Conservation (phyloP, 2,113 vertebrate species). For the Uria lomvia region DNA sequence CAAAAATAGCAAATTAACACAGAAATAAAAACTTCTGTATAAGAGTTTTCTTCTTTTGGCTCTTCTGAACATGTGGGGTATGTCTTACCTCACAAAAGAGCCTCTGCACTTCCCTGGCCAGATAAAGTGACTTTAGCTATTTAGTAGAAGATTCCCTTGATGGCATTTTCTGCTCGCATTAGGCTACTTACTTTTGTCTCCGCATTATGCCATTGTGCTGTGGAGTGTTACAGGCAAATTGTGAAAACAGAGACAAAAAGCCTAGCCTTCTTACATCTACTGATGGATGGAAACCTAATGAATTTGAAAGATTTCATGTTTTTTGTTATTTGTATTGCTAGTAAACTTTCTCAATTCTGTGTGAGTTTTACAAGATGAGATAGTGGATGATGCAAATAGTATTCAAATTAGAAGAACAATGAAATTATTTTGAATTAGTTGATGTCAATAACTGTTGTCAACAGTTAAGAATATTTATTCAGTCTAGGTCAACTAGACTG, state of each 20-base stretch:
- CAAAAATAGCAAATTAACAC: background rate
- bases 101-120: background rate
- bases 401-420: background rate
- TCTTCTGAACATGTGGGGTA: background rate
- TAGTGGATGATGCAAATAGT: background rate
- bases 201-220: background rate
- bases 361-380: background rate
- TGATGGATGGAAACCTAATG: background rate
- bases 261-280: fast-evolving
- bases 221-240: background rate
- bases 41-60: background rate
- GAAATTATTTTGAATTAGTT: background rate
- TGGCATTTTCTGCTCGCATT: background rate
- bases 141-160: background rate
- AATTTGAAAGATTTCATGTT: background rate
- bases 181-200: background rate
- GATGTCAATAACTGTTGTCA: background rate
- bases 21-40: background rate
- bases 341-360: background rate
- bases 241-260: background rate
- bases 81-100: background rate
- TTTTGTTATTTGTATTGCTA: background rate
- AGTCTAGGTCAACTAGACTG: background rate
- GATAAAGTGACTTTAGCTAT: background rate
- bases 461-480: background rate